Conservation (phyloP, 2,888 invertebrate species). For the Prenolepis imparis region DNA sequence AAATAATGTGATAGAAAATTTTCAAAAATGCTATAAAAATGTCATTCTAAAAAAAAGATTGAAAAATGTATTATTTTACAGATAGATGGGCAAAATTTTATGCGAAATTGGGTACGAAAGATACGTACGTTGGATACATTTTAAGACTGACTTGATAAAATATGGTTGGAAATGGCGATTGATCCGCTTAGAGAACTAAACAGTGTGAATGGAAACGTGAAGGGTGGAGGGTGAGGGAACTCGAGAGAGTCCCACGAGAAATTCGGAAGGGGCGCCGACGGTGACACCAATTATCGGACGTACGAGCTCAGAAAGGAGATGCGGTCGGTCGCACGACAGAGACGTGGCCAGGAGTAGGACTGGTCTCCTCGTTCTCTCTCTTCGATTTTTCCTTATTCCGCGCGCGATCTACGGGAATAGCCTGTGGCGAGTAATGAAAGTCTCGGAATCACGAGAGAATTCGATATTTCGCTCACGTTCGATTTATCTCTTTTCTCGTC, state of each 20-base stretch:
- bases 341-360: background rate
- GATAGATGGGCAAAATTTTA: background rate
- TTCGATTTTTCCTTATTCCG: conserved; percentile 50
- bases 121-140: background rate
- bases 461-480: conserved; percentile 55
- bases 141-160: background rate
- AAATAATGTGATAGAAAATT: background rate
- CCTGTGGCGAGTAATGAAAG: conserved; percentile 54
- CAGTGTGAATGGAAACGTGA: background rate
- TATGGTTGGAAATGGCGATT: background rate
- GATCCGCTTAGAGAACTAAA: conserved; percentile 22
- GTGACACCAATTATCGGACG: conserved; percentile 63
- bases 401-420: conserved; percentile 39
- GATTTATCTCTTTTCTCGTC: conserved; percentile 51
- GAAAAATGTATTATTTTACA: background rate
- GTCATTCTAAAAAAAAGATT: background rate
- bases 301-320: conserved; percentile 59
- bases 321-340: conserved; percentile 40
- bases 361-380: background rate
- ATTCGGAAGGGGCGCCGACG: conserved; percentile 52
- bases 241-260: conserved; percentile 61
- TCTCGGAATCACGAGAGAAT: conserved; percentile 35
- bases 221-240: conserved; percentile 25
- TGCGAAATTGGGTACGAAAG: background rate
- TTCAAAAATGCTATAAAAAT: background rate